Base-by-base conservation (phyloP, 2,888 invertebrate species). In the Lymantria monacha region DNA sequence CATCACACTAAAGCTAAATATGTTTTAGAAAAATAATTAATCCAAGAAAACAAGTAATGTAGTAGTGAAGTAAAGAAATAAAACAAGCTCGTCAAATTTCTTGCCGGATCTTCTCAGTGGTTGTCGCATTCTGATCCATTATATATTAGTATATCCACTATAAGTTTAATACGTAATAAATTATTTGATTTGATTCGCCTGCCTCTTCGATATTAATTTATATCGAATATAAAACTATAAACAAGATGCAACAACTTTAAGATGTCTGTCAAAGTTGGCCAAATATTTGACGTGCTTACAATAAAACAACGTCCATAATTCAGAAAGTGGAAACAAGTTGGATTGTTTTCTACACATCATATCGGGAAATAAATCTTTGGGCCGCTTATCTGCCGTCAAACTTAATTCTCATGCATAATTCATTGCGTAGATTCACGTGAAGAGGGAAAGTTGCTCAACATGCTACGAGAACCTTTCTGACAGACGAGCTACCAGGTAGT, bases 261-360 rank as follows among this genome's bases (percentile, higher is more conserved):
- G 58, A 58, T 61, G 41, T 51, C 61, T 67, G 61, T 72, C 72
- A 56, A 67, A 74, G 79, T 64, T 83, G 74, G 10, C 48, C 49
- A 67, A 63, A 63, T 56, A 72, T 80, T 87, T 87, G 86, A 87
- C 83, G 81, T 76, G 83, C 76, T 72, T 76, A 76, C 83, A 83
- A 85, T 86, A 83, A 86, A 89, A 89, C 85, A 87, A 88, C 76
- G 78, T 70, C 83, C 78, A 87, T 89, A 89, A 85, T 81, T 88
- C 86, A 88, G 82, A 81, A 84, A 83, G 79, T 81, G 78, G 78
- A 70, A 85, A 85, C 85, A 87, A 88, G 83, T 89, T 86, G 85
- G 84, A 89, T 88, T 89, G 87, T 89, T 87, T 88, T 87, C 87
- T 86, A 81, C 87, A 88, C 88, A 86, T 89, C 89, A 89, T 89